phyloP scores from a whole-genome alignment of 2,113 vertebrate genomes.

The Indicator indicator region DNA sequence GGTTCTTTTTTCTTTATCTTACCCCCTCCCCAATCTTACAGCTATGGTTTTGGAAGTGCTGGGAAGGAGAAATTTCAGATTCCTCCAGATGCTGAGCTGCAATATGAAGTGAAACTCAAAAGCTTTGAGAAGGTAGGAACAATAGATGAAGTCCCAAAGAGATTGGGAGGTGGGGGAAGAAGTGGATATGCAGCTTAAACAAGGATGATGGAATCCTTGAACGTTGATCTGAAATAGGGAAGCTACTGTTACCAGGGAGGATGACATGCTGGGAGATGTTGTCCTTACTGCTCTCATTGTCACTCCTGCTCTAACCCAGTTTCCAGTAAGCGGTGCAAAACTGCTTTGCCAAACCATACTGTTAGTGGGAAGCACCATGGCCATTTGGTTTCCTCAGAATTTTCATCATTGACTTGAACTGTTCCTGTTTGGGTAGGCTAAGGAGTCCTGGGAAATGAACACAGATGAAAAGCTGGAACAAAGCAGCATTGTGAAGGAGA shows the following conservation, averaged over 20 bases:
- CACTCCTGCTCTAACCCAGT: background rate
- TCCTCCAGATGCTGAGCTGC: slow-evolving; percentile 84
- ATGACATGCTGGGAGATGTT: background rate
- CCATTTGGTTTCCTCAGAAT: background rate
- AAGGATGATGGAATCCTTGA: background rate
- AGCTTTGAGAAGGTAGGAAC: slow-evolving; percentile 92
- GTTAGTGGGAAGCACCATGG: background rate
- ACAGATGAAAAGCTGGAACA: slow-evolving; percentile 91
- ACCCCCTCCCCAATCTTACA: slow-evolving; percentile 7
- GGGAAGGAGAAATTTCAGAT: slow-evolving; percentile 88
- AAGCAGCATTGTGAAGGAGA: slow-evolving; percentile 91
- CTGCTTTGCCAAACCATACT: background rate
- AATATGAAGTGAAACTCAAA: slow-evolving; percentile 89
- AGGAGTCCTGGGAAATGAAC: slow-evolving; percentile 98
- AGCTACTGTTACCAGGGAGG: background rate
- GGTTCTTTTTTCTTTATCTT: background rate
- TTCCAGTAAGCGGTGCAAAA: background rate
- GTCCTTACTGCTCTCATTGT: background rate
- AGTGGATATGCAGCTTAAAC: background rate
- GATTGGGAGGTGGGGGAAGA: background rate
- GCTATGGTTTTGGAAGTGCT: slow-evolving; percentile 88
- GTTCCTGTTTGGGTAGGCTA: slow-evolving; percentile 80
- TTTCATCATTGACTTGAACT: background rate
- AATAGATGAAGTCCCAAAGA: background rate
- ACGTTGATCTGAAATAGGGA: background rate